A percentile compares a stretch with the other conserved stretches of the same genome.
These are phyloP conservation scores for Anhinga anhinga DNA, from an alignment of 2,113 vertebrate species.

Conservation along the genomic window DNA sequence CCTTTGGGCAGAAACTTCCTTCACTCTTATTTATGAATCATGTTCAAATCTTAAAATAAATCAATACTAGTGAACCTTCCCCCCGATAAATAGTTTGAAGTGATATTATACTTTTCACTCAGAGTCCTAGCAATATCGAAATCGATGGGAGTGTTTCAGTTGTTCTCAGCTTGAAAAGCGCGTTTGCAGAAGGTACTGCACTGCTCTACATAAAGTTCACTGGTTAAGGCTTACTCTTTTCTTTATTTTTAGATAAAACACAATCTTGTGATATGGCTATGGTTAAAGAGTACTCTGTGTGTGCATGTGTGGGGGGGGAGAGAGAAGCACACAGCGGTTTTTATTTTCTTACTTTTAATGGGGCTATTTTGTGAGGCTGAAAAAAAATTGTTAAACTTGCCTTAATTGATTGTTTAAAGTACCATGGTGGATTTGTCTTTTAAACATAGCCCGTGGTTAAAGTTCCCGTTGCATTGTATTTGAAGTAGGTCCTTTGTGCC, in stretches of 20 bases:
- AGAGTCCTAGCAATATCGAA: neutral
- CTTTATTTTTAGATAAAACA: slow-evolving; percentile 1
- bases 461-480: slow-evolving; percentile 59
- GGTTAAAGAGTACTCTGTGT: neutral
- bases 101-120: neutral
- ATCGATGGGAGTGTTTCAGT: neutral
- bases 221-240: slow-evolving; percentile 16
- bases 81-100: neutral
- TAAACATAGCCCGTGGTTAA: slow-evolving; percentile 53
- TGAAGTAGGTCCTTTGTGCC: slow-evolving; percentile 68
- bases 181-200: neutral
- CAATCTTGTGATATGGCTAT: neutral
- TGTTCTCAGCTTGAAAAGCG: neutral
- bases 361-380: slow-evolving; percentile 61
- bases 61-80: neutral
- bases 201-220: neutral
- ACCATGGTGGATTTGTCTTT: slow-evolving; percentile 61
- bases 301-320: neutral
- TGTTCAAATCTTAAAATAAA: neutral
- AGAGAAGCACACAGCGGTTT: slow-evolving; percentile 39
- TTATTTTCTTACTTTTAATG: slow-evolving; percentile 70
- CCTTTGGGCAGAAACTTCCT: neutral
- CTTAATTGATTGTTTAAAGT: slow-evolving; percentile 73
- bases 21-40: neutral
- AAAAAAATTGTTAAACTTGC: slow-evolving; percentile 68